Evolutionary conservation across 2,113 vertebrate species (phyloP), one percentile per base, ranked within the genome.

Genomic region (Nestor notabilis): DNA sequence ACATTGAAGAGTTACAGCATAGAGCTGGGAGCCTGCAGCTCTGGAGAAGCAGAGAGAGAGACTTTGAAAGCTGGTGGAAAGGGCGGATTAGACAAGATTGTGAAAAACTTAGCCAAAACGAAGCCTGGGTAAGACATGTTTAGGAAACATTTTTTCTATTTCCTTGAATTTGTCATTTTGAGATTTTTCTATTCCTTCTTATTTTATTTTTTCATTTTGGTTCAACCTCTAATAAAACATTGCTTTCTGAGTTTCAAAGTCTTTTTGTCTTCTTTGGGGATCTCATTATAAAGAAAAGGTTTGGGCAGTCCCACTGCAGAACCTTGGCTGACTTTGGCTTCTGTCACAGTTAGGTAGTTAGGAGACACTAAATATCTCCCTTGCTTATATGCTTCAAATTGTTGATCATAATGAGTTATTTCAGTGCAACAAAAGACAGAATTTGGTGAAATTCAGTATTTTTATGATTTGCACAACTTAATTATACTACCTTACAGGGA

Each of bases 271-370:
- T 89, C 91, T 96, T 96, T 78, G 39, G 80, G 77, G 87, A 95
- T 78, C 87, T 95, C 72, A 75, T 96, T 95, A 97, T 39, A 63
- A 89, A 66, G 68, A 63, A 89, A 92, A 93, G 19, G 80, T 89
- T 76, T 71, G 53, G 15, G 27, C 72, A 83, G 58, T 66, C 78
- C 20, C 72, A n/a, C 29, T 18, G 5, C 63, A 92, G 89, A 94
- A 64, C 72, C 20, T 63, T 83, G 75, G 18, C 68, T 92, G 76
- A 75, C n/a, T 93, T 80, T 37, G 43, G 29, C 43, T 92, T 83
- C 93, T 87, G 86, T 71, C 68, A 78, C 60, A 86, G 15, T 43
- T 47, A 88, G 28, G 53, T 66, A 56, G 43, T 81, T 88, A 93
- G 61, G 79, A 74, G 65, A 70, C 20, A 46, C 65, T 84, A 83